Percentiles rank a stretch among this genome's conserved stretches.
Conservation (phyloP, 2,888 invertebrate genomes). For the Sinodicranocentrus sp. region DNA sequence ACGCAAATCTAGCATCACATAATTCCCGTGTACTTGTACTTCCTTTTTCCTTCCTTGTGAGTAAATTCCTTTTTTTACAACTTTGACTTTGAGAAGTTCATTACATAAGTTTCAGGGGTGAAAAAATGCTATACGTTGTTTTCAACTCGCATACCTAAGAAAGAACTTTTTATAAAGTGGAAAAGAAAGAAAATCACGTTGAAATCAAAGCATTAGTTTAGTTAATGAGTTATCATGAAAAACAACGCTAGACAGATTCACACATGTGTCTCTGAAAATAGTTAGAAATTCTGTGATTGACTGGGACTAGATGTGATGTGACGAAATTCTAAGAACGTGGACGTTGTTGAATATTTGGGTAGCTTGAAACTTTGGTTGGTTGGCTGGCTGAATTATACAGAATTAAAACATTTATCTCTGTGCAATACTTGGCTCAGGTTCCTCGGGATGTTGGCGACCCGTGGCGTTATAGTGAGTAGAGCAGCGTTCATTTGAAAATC, state of each 20-base stretch:
- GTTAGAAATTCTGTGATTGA: background rate
- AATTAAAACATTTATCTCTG: background rate
- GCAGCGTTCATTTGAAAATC: background rate
- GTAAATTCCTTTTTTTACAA: background rate
- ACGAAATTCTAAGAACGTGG: background rate
- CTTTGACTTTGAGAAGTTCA: slow-evolving; percentile 20
- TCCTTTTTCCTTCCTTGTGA: background rate
- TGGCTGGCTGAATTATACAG: background rate
- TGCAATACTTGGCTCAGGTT: background rate
- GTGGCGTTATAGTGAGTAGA: background rate
- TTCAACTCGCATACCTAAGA: no score
- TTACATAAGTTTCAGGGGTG: slow-evolving; percentile 4
- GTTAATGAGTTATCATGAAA: background rate
- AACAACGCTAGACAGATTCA: background rate
- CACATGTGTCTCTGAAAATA: background rate
- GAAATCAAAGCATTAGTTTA: background rate
- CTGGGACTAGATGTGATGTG: background rate
- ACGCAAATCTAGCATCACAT: slow-evolving; percentile 3
- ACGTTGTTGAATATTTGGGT: background rate
- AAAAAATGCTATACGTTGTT: no score
- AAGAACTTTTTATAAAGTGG: background rate
- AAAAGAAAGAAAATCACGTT: background rate
- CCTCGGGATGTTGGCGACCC: background rate
- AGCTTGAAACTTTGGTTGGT: background rate
- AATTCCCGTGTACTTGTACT: background rate